Conservation (phyloP, 2,888 invertebrate genomes). For the Lamellibrachia satsuma region DNA sequence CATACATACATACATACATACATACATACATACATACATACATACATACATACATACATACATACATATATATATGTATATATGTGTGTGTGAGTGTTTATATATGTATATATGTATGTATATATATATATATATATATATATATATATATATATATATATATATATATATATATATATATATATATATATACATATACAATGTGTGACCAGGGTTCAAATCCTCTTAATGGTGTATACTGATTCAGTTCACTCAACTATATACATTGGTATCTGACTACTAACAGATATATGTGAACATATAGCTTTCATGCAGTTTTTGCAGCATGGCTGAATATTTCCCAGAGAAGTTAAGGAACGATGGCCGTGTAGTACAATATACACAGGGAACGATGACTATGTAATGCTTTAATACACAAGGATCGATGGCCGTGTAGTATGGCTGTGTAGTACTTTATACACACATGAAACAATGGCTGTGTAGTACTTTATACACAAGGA, state of each 20-base stretch:
- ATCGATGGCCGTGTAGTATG: too few species aligned
- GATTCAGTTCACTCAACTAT: background rate
- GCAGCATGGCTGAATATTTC: background rate
- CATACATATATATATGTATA: too few species aligned
- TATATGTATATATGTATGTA: too few species aligned
- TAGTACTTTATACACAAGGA: too few species aligned
- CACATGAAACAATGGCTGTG: too few species aligned
- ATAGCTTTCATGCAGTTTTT: background rate
- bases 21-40: constrained; percentile 20
- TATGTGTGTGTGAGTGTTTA: background rate
- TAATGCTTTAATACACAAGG: too few species aligned
- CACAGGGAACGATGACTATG: too few species aligned
- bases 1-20: constrained; percentile 22
- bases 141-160: too few species aligned
- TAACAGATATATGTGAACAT: background rate
- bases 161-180: background rate
- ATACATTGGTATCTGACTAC: background rate
- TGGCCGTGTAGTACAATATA: too few species aligned
- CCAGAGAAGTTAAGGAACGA: background rate
- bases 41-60: constrained; percentile 19
- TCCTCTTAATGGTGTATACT: background rate
- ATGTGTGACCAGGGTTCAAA: background rate
- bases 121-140: too few species aligned
- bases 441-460: too few species aligned
- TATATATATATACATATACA: background rate